Percentiles rank a stretch among this genome's conserved stretches.
Evolutionary conservation across 1,140 invertebrate species (phyloP).

Genomic region (Lysiphlebus fabarum): DNA sequence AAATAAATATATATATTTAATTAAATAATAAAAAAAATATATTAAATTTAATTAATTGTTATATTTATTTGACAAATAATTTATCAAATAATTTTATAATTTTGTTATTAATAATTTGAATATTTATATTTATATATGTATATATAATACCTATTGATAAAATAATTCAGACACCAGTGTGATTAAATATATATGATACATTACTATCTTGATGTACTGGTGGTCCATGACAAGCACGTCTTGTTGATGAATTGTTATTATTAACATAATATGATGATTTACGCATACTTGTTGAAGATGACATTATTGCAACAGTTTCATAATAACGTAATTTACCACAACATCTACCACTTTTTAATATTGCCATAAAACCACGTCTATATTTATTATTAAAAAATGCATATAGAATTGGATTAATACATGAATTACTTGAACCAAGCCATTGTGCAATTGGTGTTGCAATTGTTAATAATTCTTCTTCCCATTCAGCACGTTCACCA

Average conservation of each 20-base stretch:
- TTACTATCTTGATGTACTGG: conserved; percentile 66
- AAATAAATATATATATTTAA: no score
- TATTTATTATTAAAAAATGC: conserved; percentile 97
- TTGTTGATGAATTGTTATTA: conserved; percentile 55
- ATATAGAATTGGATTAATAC: conserved; percentile 97
- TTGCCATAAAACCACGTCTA: conserved; percentile 85
- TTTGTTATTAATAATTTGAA: no score
- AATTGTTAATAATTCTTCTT: conserved; percentile 76
- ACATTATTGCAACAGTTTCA: conserved; percentile 78
- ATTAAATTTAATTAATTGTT: no score
- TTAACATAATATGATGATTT: conserved; percentile 80
- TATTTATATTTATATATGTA: no score
- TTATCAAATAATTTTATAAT: no score
- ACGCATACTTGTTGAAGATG: conserved; percentile 75
- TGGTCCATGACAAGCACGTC: conserved; percentile 59
- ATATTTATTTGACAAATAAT: no score
- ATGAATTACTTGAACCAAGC: conserved; percentile 93
- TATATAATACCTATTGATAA: no score
- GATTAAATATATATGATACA: conserved; percentile 72
- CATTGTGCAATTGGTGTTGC: conserved; percentile 91
- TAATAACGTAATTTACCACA: conserved; percentile 79
- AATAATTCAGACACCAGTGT: conserved; percentile 55
- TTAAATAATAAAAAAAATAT: no score
- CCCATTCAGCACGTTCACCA: conserved; percentile 65
- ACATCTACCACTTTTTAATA: conserved; percentile 79